Percentiles rank a stretch among this genome's conserved stretches.
Evolutionary conservation across 2,113 vertebrate genomes (phyloP).

Genomic region (Megaptera novaeangliae): DNA sequence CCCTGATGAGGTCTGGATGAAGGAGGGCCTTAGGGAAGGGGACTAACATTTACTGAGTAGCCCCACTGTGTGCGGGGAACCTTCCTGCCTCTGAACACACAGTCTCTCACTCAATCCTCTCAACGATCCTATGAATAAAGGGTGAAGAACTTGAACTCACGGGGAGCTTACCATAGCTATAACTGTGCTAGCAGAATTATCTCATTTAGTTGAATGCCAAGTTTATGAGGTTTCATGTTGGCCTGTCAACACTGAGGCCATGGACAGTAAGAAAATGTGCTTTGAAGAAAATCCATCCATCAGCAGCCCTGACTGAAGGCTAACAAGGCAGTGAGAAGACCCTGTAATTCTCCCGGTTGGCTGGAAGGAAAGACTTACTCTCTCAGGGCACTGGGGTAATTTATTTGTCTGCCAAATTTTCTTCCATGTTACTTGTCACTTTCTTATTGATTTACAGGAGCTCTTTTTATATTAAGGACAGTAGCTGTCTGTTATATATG

Average conservation of each 20-base stretch:
- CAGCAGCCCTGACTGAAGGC: neutral
- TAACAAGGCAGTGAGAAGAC: neutral
- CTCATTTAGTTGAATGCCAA: neutral
- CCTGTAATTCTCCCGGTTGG: neutral
- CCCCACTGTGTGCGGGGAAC: neutral
- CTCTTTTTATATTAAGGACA: conserved; percentile 19
- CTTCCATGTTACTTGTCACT: neutral
- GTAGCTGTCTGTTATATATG: neutral
- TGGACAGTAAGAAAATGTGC: neutral
- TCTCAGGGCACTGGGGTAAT: neutral
- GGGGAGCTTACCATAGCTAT: neutral
- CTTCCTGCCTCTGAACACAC: neutral
- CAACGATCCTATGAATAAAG: neutral
- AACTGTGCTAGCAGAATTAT: neutral
- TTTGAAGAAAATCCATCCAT: neutral
- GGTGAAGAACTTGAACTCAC: neutral
- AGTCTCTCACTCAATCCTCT: neutral
- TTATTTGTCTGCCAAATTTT: neutral
- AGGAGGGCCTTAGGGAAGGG: neutral
- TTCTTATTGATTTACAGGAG: neutral
- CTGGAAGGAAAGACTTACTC: neutral
- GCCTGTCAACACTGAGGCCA: neutral
- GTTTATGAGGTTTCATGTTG: neutral
- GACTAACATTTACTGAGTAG: neutral
- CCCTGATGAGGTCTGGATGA: too few relatives aligned